A percentile compares a stretch with the other conserved stretches of the same genome.
These are phyloP conservation scores for Leptosomus discolor DNA, from an alignment of 2,113 vertebrate species.

Conservation along the genomic window DNA sequence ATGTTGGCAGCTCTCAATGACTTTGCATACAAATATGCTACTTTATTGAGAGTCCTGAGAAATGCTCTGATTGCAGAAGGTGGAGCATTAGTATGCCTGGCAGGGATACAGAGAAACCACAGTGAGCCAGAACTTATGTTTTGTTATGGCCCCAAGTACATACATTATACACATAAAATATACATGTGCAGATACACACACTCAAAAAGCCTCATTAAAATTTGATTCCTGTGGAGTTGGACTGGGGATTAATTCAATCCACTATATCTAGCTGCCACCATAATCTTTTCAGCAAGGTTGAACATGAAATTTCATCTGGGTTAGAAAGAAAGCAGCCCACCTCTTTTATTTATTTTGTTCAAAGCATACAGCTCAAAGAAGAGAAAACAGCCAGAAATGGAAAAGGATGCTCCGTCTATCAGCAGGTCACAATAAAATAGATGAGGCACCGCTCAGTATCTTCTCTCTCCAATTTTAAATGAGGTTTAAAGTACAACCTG, in stretches of 20 bases:
- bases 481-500: not conserved
- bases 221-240: not conserved
- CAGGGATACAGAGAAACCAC: constrained; percentile 35
- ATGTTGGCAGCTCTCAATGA: constrained; percentile 68
- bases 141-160: not conserved
- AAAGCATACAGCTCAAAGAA: not conserved
- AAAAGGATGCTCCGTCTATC: not conserved
- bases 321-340: not conserved
- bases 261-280: not conserved
- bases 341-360: not conserved
- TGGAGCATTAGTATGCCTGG: constrained; percentile 67
- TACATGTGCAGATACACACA: not conserved
- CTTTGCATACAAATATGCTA: constrained; percentile 67
- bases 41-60: constrained; percentile 64
- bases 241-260: not conserved
- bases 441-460: not conserved
- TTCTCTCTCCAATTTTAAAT: not conserved
- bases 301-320: not conserved
- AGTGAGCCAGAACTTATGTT: not conserved
- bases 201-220: not conserved
- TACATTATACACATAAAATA: not conserved
- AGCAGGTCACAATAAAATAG: not conserved
- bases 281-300: not conserved
- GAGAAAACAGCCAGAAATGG: not conserved
- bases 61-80: constrained; percentile 39